Evolutionary conservation across 2,113 vertebrate species (phyloP), one percentile per base, ranked within the genome.

Genomic region (Passer montanus): DNA sequence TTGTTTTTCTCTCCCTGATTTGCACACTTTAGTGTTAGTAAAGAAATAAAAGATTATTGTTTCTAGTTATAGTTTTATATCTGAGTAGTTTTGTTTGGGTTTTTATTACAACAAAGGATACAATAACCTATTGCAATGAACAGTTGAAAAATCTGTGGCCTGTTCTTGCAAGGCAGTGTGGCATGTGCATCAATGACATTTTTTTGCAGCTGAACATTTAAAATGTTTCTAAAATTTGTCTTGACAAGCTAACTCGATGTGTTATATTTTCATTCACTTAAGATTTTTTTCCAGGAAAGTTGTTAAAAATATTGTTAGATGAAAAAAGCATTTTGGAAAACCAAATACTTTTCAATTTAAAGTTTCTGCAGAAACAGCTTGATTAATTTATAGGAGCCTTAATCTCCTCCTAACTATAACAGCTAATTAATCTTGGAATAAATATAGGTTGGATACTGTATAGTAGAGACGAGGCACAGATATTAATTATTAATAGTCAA

Each of bases 401-500:
- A 93, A 76, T 93, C 82, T 82, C 35, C 46, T 82, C 88, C 62
- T 82, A 66, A 66, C 31, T 82, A 28, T 85, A 79, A 87, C 28
- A 90, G 27, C 78, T 87, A 94, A 96, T 94, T 91, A 95, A 79
- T 95, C 74, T 83, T 68, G 74, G 78, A 95, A 85, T 91, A 94
- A 94, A 85, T 85, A 95, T 90, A 93, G 66, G 53, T 60, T 53
- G 31, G 73, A 64, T 58, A 73, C 31, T 86, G 21, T 67, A 39
- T 44, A 73, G 49, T 37, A 87, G 66, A 91, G 78, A 87, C 64
- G 85, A 91, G 37, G 49, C 41, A 89, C 28, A 64, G 20, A 80
- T 96, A 87, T 93, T 94, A 94, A 97, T 97, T 95, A 95, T 91
- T 95, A 95, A 95, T 69, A 93, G 62, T 90, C 68, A 76, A 2